Conservation (phyloP, 2,113 vertebrate genomes). For the Cisticola juncidis region DNA sequence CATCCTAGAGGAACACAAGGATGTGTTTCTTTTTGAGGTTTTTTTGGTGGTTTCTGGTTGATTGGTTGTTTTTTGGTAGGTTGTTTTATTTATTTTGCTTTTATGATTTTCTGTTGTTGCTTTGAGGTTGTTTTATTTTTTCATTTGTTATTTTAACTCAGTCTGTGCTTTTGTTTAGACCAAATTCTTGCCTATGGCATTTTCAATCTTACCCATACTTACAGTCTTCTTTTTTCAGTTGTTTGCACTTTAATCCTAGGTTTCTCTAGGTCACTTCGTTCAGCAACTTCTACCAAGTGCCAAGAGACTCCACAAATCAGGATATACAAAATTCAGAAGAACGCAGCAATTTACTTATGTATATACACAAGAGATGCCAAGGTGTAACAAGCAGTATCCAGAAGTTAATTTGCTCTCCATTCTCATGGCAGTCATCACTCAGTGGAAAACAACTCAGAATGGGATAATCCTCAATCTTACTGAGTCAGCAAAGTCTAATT, state of each 20-base stretch:
- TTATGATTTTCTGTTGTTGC: neutral
- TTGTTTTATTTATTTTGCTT: neutral
- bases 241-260: neutral
- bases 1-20: neutral
- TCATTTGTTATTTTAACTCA: neutral
- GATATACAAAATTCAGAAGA: neutral
- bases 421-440: accelerated
- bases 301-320: neutral
- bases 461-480: neutral
- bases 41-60: neutral
- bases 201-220: neutral
- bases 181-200: neutral
- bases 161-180: neutral
- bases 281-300: neutral
- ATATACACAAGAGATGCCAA: neutral
- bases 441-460: neutral
- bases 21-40: neutral
- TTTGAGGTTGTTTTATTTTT: neutral
- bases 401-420: neutral
- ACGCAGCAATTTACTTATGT: neutral
- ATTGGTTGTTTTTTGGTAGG: neutral
- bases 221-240: neutral
- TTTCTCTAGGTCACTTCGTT: neutral
- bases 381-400: neutral
- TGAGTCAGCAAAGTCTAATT: neutral